Evolutionary conservation across 1,140 invertebrate genomes (phyloP).

Genomic region (Camponotus vicinus): DNA sequence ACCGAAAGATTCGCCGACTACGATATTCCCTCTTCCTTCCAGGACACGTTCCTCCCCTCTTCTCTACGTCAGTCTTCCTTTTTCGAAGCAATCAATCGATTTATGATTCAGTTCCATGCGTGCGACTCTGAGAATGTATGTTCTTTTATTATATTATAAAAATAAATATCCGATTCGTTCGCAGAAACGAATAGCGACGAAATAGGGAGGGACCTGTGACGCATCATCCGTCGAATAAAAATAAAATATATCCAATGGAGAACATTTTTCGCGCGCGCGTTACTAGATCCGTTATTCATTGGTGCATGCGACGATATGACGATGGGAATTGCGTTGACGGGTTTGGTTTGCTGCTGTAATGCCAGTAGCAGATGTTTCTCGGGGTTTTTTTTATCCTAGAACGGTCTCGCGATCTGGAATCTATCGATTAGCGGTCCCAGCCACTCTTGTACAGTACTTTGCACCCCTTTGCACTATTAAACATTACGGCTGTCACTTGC

Average conservation of each 20-base stretch:
- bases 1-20: slow-evolving; percentile 11
- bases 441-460: slow-evolving; percentile 20
- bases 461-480: slow-evolving; percentile 36
- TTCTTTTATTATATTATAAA: slow-evolving; percentile 61
- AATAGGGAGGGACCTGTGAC: background rate
- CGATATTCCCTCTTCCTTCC: background rate
- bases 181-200: no score
- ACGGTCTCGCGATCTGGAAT: slow-evolving; percentile 31
- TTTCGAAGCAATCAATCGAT: slow-evolving; percentile 30
- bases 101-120: slow-evolving; percentile 13
- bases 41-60: background rate
- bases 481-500: slow-evolving; percentile 57
- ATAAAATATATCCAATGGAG: slow-evolving; percentile 40
- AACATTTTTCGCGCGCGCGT: slow-evolving; percentile 20
- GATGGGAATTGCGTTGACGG: slow-evolving; percentile 44
- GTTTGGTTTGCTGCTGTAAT: slow-evolving; percentile 28
- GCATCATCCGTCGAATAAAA: slow-evolving; percentile 21
- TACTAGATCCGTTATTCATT: slow-evolving; percentile 18
- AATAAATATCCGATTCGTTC: slow-evolving; percentile 53
- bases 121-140: slow-evolving; percentile 8
- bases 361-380: slow-evolving; percentile 35
- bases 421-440: slow-evolving; percentile 51
- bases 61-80: background rate
- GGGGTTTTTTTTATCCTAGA: background rate
- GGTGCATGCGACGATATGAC: slow-evolving; percentile 34